Base-by-base conservation (phyloP, 2,888 invertebrate genomes). In the Mythimna albipuncta region DNA sequence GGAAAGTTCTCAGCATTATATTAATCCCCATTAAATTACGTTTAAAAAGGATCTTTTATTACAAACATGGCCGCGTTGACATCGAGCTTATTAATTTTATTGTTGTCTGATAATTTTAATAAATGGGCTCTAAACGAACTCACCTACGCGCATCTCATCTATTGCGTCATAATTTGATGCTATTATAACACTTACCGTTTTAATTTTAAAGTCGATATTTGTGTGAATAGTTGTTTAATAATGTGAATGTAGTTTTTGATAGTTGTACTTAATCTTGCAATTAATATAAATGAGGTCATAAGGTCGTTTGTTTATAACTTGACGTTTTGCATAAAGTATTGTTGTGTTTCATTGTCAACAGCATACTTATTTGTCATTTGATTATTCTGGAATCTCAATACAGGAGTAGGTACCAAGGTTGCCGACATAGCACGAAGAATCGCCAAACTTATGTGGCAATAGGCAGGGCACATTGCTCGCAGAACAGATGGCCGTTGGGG, bases 221-320 rank as follows among this genome's bases (percentile, higher is more conserved):
- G 32, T 38, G 11, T 73, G 50, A 21, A 50, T 0, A 35, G 11
- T 71, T 58, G 44, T 63, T 4, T n/a, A 35, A 35, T 13, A 70
- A 19, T 47, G 52, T 70, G 32, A 63, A 68, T 55, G 57, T 57
- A 9, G 59, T 73, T 32, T 32, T 32, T 71, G 71, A 55, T 77
- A 72, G 61, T 69, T 62, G 67, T 73, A 57, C 7, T 62, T 76
- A 82, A 83, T 82, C 68, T 44, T 63, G 75, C 75, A 85, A 81
- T 88, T 85, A 86, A 81, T 83, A 79, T 79, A 80, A 79, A 87
- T 82, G 83, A 75, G 84, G 86, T 85, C 79, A 55, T 69, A 65
- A 81, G 85, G 80, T 85, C 72, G 7, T 10, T 64, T 79, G 79
- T 81, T 81, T 77, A 71, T 75, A 83, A 70, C 66, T 69, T 73